Conservation (phyloP, 1,140 invertebrate species). For the Panagrolaimus sp. region DNA sequence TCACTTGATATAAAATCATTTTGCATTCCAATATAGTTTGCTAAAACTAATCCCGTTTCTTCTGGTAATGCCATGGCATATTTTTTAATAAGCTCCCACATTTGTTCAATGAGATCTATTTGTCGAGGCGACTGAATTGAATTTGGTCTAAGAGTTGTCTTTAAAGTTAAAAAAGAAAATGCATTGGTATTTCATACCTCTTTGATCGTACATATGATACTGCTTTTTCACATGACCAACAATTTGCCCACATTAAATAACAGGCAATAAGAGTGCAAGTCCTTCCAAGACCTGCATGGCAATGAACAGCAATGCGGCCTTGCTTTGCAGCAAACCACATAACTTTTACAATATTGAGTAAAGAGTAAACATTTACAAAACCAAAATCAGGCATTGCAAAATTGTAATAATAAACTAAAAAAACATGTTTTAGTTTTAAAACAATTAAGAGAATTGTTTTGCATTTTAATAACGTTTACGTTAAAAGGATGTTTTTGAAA, state of each 20-base stretch:
- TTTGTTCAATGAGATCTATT: constrained; percentile 36
- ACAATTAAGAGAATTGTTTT: too few species aligned
- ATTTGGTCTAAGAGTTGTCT: constrained; percentile 42
- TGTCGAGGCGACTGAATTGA: constrained; percentile 42
- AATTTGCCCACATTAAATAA: constrained; percentile 39
- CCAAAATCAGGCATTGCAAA: constrained; percentile 47
- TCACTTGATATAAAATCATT: constrained; percentile 43
- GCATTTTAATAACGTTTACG: too few species aligned
- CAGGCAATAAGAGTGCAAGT: constrained; percentile 44
- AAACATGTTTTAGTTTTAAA: too few species aligned
- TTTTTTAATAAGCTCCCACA: constrained; percentile 28
- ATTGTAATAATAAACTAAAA: constrained; percentile 44
- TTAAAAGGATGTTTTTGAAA: too few species aligned
- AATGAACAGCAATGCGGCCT: constrained; percentile 37
- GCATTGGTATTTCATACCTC: constrained; percentile 17
- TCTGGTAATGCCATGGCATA: constrained; percentile 29
- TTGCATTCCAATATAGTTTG: constrained; percentile 27
- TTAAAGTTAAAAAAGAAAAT: not conserved
- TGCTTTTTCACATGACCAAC: constrained; percentile 29
- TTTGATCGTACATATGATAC: constrained; percentile 28
- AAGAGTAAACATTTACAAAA: constrained; percentile 14
- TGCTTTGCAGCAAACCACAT: constrained; percentile 38
- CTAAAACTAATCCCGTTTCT: constrained; percentile 14
- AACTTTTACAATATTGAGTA: constrained; percentile 44
- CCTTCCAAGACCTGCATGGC: constrained; percentile 40